A percentile compares a stretch with the other conserved stretches of the same genome.
Conservation (phyloP, 2,797 vertebrate species). For the Intellagama lesueurii region DNA sequence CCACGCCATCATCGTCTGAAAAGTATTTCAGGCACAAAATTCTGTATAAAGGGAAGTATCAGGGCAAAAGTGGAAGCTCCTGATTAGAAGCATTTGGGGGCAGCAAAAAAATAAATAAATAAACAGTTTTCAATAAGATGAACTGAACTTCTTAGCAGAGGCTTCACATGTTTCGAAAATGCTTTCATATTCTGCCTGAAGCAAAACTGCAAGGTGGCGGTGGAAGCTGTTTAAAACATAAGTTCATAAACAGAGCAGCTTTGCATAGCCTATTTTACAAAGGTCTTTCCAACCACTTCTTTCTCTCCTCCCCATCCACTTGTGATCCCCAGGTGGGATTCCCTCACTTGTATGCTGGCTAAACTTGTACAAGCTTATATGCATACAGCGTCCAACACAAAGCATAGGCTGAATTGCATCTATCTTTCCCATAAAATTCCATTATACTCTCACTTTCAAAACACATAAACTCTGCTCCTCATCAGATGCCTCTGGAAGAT, state of each 20-base stretch:
- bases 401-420: neutral
- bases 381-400: too few species aligned
- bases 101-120: neutral
- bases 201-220: neutral
- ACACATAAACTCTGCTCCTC: neutral
- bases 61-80: neutral
- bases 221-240: constrained; percentile 58
- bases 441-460: neutral
- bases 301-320: constrained; percentile 16
- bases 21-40: neutral
- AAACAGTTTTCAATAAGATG: neutral
- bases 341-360: neutral
- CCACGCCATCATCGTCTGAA: neutral
- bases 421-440: neutral
- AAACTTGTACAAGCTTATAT: neutral
- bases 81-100: neutral
- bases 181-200: neutral
- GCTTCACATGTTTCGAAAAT: neutral
- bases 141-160: neutral
- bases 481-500: neutral
- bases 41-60: neutral
- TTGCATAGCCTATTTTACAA: constrained; percentile 55
- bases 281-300: constrained; percentile 17
- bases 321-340: rapidly evolving
- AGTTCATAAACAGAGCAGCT: constrained; percentile 75